Evolutionary conservation across 2,797 vertebrate genomes (phyloP), one percentile per base, ranked within the genome.

Genomic region (Malacoctenus gilli): DNA sequence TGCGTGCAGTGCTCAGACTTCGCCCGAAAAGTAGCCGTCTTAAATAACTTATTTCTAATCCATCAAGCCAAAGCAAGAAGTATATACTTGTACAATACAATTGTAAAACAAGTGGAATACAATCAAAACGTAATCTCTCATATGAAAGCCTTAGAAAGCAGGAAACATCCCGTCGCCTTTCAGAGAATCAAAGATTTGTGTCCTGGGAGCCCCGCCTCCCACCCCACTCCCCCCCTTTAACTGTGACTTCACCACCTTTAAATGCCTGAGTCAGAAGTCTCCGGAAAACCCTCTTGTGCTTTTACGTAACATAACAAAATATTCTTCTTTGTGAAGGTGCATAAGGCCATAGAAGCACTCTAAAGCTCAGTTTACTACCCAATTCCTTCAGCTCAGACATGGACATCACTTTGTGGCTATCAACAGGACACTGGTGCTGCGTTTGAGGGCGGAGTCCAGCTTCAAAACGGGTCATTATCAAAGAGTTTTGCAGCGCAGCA

Each of bases 251-350:
- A 48, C 38, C 57, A 38, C 25, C 56, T 48, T 66, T 14, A 70
- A 73, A 82, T 76, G 83, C 82, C 84, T 84, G 85, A 87, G 86
- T 86, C 61, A 63, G 62, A 73, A 47, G 39, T 83, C 19, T 11
- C 80, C 49, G 55, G 59, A 70, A 84, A 77, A n/a, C n/a, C n/a
- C 43, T 49, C 41, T 86, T 88, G 86, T 89, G 85, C 85, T 87
- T 87, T 75, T 14, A 54, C 57, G 76, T 72, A 57, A 83, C 78
- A 70, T 1, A 22, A 53, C 35, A 62, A 69, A 59, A 43, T 43
- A 41, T 38, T 46, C 9, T 9, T 63, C 18, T 28, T 40, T 22
- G 32, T 11, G 37, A 72, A 58, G 63, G 80, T 80, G 80, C 81
- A 82, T 86, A 87, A 87, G 87, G 85, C 88, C 77, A 73, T 85